Evolutionary conservation across 2,113 vertebrate genomes (phyloP).

Genomic region (Globicephala melas): DNA sequence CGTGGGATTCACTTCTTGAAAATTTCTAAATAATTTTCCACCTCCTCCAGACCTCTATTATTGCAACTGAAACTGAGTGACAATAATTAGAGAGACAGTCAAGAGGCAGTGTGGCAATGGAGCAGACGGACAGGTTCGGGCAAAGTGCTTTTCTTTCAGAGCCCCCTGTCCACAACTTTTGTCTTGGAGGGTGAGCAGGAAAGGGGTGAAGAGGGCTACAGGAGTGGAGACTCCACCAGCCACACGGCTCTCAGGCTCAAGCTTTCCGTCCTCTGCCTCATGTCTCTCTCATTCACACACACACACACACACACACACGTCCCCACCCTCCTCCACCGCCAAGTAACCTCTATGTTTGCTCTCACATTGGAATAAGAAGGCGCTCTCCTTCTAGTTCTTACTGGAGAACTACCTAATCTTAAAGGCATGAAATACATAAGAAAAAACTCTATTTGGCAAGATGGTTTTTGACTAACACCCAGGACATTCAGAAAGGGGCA

Average conservation of each 20-base stretch:
- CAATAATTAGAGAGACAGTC: background rate
- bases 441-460: background rate
- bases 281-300: background rate
- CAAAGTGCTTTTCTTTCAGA: background rate
- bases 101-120: background rate
- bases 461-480: background rate
- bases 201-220: background rate
- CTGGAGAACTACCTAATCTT: background rate
- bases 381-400: background rate
- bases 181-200: background rate
- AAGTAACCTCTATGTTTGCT: background rate
- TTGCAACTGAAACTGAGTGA: constrained; percentile 34
- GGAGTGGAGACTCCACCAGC: background rate
- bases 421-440: background rate
- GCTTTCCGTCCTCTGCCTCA: background rate
- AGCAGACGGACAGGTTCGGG: background rate
- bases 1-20: constrained; percentile 22
- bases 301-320: too few species aligned
- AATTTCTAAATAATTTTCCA: constrained; percentile 16
- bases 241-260: too few species aligned
- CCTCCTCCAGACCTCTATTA: constrained; percentile 37
- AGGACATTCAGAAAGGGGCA: background rate
- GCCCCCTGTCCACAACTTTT: background rate
- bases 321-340: too few species aligned
- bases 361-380: background rate